phyloP scores from a whole-genome alignment of 35 echinoderm and acorn worm species.

The Heliocidaris tuberculata region DNA sequence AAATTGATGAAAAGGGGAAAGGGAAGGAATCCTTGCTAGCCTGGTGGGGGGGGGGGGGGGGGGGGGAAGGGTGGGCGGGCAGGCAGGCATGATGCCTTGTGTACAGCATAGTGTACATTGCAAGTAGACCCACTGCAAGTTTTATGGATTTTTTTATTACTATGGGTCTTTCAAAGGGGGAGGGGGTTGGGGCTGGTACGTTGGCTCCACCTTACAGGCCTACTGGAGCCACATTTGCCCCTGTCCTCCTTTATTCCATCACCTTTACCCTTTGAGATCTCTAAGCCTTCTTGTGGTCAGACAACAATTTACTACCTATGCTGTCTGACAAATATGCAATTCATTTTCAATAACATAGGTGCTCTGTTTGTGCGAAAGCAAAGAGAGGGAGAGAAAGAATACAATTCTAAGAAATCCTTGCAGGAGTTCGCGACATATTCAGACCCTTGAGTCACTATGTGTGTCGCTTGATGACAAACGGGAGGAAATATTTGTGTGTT shows the following conservation, averaged over 20 bases:
- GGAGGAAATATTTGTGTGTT: conserved; percentile 17
- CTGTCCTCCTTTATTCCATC: neutral
- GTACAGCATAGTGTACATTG: no score
- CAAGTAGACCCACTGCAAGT: neutral
- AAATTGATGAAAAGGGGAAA: neutral
- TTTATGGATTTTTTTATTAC: neutral
- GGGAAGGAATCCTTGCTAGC: neutral
- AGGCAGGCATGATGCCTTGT: no score
- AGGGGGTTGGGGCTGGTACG: no score
- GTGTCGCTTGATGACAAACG: neutral
- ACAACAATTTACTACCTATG: conserved; percentile 2
- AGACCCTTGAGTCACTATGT: conserved; percentile 1
- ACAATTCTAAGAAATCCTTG: neutral
- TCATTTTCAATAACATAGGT: conserved; percentile 18
- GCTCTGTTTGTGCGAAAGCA: conserved; percentile 8
- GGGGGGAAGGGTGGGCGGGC: no score
- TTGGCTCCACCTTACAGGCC: no score
- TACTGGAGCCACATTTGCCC: neutral
- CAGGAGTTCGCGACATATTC: neutral
- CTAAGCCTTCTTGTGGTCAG: neutral
- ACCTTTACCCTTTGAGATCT: neutral
- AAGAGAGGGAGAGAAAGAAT: neutral
- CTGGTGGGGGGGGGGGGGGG: neutral
- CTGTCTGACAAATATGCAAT: neutral
- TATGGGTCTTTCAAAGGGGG: neutral